phyloP scores from a whole-genome alignment of 2,888 invertebrate genomes.

The Mimachlamys varia region DNA sequence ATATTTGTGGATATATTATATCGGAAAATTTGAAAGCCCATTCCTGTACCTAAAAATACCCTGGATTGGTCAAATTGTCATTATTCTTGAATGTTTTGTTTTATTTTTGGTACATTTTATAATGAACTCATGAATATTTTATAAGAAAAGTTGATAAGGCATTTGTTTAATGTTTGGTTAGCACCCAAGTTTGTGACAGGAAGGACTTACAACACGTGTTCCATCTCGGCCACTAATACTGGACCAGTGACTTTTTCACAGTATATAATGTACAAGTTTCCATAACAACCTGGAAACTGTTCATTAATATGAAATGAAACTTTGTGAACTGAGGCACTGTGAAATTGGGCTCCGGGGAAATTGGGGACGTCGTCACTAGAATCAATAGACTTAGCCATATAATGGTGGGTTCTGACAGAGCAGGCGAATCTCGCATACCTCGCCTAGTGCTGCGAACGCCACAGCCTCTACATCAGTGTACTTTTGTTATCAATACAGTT shows the following conservation, averaged over 20 bases:
- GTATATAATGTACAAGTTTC: neutral
- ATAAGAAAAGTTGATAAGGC: neutral
- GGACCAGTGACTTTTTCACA: neutral
- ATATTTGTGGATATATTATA: neutral
- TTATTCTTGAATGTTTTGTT: neutral
- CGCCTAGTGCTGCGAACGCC: neutral
- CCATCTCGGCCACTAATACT: neutral
- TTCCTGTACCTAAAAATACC: neutral
- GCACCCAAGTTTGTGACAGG: neutral
- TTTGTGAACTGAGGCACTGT: constrained; percentile 31
- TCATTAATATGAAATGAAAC: constrained; percentile 36
- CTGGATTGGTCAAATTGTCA: neutral
- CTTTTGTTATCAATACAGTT: constrained; percentile 15
- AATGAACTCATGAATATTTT: neutral
- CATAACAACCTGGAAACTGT: neutral
- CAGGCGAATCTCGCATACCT: neutral
- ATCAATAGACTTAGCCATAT: constrained; percentile 7
- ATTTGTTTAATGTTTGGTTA: neutral
- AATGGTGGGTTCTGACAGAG: neutral
- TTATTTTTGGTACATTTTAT: constrained; percentile 2
- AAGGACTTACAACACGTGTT: neutral
- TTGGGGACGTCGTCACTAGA: constrained; percentile 14
- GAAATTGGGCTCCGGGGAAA: constrained; percentile 36
- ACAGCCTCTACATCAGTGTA: neutral
- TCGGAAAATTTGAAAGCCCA: neutral